These are phyloP conservation scores for Capreolus pygargus DNA, from an alignment of 2,113 vertebrate genomes.

Conservation along the genomic window DNA sequence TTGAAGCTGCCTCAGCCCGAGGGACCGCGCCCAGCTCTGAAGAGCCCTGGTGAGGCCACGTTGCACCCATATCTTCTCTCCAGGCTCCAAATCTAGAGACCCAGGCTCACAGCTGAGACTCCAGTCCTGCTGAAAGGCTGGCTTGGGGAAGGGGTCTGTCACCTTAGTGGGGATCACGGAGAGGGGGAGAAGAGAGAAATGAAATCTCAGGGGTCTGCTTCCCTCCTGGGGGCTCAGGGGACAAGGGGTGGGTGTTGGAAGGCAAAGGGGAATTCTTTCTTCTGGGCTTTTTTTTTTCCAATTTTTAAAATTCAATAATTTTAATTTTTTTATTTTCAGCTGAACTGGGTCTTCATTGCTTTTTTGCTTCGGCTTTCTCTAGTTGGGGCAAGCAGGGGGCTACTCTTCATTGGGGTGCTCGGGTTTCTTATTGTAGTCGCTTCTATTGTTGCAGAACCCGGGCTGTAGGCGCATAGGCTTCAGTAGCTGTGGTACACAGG, in stretches of 20 bases:
- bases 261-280: neutral
- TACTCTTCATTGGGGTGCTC: neutral
- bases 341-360: neutral
- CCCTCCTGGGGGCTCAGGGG: neutral
- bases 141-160: neutral
- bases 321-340: neutral
- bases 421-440: neutral
- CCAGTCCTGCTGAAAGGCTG: neutral
- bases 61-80: neutral
- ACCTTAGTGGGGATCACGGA: neutral
- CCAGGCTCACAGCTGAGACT: neutral
- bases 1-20: slow-evolving; percentile 32
- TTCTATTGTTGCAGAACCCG: neutral
- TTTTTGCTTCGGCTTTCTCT: neutral
- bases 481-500: neutral
- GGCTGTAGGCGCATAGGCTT: neutral
- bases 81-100: neutral
- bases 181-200: neutral
- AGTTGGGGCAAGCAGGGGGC: neutral
- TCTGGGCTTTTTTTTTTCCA: neutral
- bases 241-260: accelerated
- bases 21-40: neutral
- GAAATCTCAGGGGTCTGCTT: neutral
- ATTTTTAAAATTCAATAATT: neutral
- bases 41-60: neutral